Conservation (phyloP, 2,113 vertebrate genomes). For the Excalfactoria chinensis region DNA sequence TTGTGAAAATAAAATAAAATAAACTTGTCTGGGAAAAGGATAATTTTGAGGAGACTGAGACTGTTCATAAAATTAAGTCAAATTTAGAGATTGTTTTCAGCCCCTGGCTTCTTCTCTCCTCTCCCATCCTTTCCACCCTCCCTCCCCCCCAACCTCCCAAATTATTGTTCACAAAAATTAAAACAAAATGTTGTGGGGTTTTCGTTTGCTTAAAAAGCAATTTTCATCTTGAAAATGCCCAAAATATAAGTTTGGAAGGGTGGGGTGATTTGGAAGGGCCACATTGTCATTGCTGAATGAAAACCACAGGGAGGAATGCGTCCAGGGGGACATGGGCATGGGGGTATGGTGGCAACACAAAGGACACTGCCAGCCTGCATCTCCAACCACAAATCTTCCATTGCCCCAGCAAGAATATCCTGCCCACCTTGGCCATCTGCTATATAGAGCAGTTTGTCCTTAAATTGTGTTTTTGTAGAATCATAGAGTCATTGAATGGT, state of each 20-base stretch:
- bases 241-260: slow-evolving; percentile 72
- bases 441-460: not conserved
- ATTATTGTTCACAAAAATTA: slow-evolving; percentile 71
- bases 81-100: slow-evolving; percentile 59
- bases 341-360: not conserved
- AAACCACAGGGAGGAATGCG: slow-evolving; percentile 33
- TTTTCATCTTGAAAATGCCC: slow-evolving; percentile 61
- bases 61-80: slow-evolving; percentile 45
- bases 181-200: slow-evolving; percentile 65
- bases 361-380: not conserved
- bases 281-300: slow-evolving; percentile 71
- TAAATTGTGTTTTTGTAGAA: not conserved
- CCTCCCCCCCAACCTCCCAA: not conserved
- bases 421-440: not conserved
- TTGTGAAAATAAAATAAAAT: not conserved
- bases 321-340: not conserved
- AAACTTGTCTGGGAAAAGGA: not conserved
- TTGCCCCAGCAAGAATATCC: not conserved
- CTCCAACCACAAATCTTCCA: not conserved
- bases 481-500: too few relatives aligned
- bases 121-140: not conserved
- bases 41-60: slow-evolving; percentile 25
- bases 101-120: slow-evolving; percentile 31
- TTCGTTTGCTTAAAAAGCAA: slow-evolving; percentile 65
- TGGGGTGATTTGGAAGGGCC: slow-evolving; percentile 62